These are phyloP conservation scores for Drosophila hydei DNA, from an alignment of 1,140 invertebrate genomes.

Conservation along the genomic window DNA sequence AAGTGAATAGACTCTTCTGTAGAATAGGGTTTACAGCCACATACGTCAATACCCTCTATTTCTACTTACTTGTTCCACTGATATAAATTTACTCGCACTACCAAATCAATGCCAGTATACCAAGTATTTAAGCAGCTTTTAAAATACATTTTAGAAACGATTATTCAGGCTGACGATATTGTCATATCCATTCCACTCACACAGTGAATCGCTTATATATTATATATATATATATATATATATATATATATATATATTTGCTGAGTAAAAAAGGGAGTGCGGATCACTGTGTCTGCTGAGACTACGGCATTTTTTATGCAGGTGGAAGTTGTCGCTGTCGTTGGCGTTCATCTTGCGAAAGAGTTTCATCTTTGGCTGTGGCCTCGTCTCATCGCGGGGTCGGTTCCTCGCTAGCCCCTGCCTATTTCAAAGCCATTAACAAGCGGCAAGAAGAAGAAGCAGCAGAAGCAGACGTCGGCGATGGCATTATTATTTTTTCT, in stretches of 20 bases:
- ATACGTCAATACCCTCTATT: too few species aligned
- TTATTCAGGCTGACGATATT: neutral
- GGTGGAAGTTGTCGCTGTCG: constrained; percentile 71
- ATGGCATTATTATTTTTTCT: constrained; percentile 57
- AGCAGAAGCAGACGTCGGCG: constrained; percentile 11
- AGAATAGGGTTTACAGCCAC: too few species aligned
- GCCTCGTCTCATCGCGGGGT: constrained; percentile 35
- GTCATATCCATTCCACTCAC: neutral
- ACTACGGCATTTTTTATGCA: constrained; percentile 57
- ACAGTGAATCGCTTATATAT: constrained; percentile 2
- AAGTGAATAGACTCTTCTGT: too few species aligned
- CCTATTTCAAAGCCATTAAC: constrained; percentile 78
- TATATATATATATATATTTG: constrained; percentile 12
- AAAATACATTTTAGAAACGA: neutral
- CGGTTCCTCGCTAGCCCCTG: constrained; percentile 16
- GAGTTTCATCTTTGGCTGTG: constrained; percentile 62
- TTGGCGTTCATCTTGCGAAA: constrained; percentile 68
- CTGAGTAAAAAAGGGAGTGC: constrained; percentile 28
- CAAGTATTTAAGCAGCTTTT: neutral
- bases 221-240: constrained; percentile 12
- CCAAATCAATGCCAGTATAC: too few species aligned
- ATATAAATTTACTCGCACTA: too few species aligned
- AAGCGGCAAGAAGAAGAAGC: constrained; percentile 70
- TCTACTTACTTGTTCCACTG: too few species aligned
- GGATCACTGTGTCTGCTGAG: constrained; percentile 17